Base-by-base conservation (phyloP, 2,888 invertebrate species). In the Pyrrhosoma nymphula region DNA sequence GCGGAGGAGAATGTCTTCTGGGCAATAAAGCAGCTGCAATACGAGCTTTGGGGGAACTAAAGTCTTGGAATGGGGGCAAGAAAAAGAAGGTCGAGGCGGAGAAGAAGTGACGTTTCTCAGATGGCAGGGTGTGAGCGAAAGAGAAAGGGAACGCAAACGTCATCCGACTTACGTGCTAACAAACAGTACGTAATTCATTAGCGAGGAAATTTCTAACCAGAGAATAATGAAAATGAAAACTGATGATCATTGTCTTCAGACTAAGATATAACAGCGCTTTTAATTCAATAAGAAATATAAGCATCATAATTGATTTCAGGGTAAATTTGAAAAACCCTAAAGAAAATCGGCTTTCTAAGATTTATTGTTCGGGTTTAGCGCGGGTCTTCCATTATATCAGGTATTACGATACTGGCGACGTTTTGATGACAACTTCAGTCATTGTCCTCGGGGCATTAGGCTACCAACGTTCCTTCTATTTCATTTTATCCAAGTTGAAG, bases 11-110 rank as follows among this genome's bases (percentile, higher is more conserved):
- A 82, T 82, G 82, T 35, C 82, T 82, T 82, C 82, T 82, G 82
- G 82, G 82, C 35, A 30, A 82, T 82, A 82, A 82, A 82, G 35
- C 82, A 35, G 82, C 30, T 82, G 82, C 82, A 82, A 35, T 82
- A 82, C 82, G 30, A 82, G 82, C 35, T 3, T 23, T 35, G 14
- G 82, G 35, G 18, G 82, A 35, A 82, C 30, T 18, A 16, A 69
- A 35, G 82, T 16, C 82, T 30, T 30, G 82, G 82, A 16, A 16
- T 23, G 14, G 75, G 35, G 35, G 82, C 14, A 30, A 35, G 82
- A 16, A 35, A 82, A 82, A 82, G 82, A 16, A 35, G 82, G 82
- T 82, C 18, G 82, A 18, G 35, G 16, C 35, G 82, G 35, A 82
- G 82, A 82, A 26, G 35, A 82, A 35, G 30, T 82, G 82, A 82